Conservation (phyloP, 2,113 vertebrate genomes). For the Syrmaticus mikado region DNA sequence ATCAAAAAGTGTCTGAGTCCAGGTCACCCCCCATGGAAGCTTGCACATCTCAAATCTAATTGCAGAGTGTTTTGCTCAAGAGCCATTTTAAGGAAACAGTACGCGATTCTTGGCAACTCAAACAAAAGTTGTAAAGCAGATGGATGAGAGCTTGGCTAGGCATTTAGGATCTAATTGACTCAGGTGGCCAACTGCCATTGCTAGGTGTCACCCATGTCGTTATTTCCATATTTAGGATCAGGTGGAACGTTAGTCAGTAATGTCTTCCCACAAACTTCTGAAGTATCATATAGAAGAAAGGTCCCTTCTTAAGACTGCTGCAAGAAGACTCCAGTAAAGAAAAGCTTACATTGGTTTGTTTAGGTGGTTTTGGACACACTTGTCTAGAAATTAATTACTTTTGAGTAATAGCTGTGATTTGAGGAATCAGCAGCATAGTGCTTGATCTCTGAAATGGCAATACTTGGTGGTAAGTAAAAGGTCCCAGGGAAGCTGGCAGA, state of each 20-base stretch:
- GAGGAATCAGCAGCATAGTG: not conserved
- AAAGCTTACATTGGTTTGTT: not conserved
- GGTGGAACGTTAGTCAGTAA: not conserved
- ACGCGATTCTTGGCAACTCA: not conserved
- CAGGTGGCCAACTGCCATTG: not conserved
- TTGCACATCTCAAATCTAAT: not conserved
- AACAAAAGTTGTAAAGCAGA: not conserved
- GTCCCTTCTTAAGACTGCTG: not conserved
- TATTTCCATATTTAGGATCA: not conserved
- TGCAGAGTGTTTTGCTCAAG: slow-evolving; percentile 1
- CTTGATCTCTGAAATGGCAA: not conserved
- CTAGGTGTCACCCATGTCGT: not conserved
- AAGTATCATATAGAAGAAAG: not conserved
- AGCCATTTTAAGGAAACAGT: slow-evolving; percentile 12
- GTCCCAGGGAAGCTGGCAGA: not conserved
- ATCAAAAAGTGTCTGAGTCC: not conserved
- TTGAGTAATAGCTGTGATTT: not conserved
- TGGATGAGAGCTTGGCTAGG: not conserved
- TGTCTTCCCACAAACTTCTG: not conserved
- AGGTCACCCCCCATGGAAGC: not conserved
- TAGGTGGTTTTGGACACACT: not conserved
- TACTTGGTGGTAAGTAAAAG: not conserved
- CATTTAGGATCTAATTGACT: not conserved
- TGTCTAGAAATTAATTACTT: not conserved
- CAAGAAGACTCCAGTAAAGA: not conserved